Evolutionary conservation across 2,797 vertebrate species (phyloP).

Genomic region (Avahi laniger): DNA sequence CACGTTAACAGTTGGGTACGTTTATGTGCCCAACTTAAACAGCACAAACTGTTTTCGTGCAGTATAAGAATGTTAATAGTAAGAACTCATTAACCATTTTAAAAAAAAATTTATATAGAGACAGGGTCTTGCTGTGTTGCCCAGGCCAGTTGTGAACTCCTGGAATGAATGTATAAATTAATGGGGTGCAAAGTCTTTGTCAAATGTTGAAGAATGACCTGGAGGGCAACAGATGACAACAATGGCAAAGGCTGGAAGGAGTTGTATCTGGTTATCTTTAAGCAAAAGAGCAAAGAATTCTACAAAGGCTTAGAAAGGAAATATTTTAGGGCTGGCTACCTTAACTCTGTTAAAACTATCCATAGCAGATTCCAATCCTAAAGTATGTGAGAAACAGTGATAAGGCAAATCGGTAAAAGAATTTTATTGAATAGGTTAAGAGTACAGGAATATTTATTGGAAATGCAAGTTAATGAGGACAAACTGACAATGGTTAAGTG

Average conservation of each 20-base stretch:
- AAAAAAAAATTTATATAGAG: background rate
- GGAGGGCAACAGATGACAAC: background rate
- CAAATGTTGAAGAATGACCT: background rate
- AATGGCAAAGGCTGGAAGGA: background rate
- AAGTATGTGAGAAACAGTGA: background rate
- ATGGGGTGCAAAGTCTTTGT: background rate
- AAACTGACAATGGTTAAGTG: background rate
- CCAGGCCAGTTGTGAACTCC: background rate
- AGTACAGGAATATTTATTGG: background rate
- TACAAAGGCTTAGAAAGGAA: background rate
- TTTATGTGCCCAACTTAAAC: background rate
- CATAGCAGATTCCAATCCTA: background rate
- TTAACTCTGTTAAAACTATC: background rate
- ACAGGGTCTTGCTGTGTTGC: background rate
- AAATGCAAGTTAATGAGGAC: background rate
- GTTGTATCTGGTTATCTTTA: background rate
- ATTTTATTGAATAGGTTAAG: background rate
- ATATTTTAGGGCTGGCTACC: background rate
- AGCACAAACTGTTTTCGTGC: too few relatives aligned
- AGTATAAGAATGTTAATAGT: background rate
- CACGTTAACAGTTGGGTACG: background rate
- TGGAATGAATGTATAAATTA: background rate
- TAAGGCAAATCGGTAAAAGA: background rate
- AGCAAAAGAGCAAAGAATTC: background rate
- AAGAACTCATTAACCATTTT: background rate